Evolutionary conservation across 2,113 vertebrate species (phyloP), one percentile per base, ranked within the genome.

Genomic region (Oncorhynchus clarkii): DNA sequence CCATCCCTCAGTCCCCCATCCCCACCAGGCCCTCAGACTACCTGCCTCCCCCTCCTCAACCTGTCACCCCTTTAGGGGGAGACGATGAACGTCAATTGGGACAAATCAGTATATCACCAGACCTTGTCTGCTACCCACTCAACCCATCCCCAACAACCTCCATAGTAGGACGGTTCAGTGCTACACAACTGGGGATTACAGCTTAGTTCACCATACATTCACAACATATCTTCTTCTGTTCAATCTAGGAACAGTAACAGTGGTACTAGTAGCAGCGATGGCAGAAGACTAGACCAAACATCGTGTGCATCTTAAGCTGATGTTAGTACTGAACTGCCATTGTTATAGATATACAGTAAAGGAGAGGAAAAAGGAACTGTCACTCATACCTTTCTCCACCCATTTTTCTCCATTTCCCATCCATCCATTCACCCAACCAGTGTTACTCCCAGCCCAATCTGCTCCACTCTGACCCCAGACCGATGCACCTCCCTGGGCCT

Each of bases 401-500:
- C 39, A 45, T 45, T 45, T 45, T 2, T 45, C 39, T 45, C 7
- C 2, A 54, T 54, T 54, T 54, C 16, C 39, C 39, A 45, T 45
- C 39, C 39, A 45, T 62, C 59, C n/a, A 62, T n/a, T 13, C 59
- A 62, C 24, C 14, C 26, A 67, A 7, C 57, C 78, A 51, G 60
- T 54, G 13, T 54, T 54, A 14, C 51, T 54, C 51, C 16, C 22
- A 51, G 49, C 59, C 79, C 69, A 59, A 67, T 59, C 39, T 24
- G 71, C 70, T 48, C 22, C 39, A 20, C 31, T 26, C 75, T 88
- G 82, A 87, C 80, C 84, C 77, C 80, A 77, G 71, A 26, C 65
- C 64, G 70, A 57, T 64, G 74, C 65, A 77, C 76, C 76, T 81
- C 80, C 20, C 48, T 76, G 60, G 73, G 74, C 84, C 87, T 84